Evolutionary conservation across 2,888 invertebrate genomes (phyloP), one percentile per base, ranked within the genome.

Genomic region (Neria commutata): DNA sequence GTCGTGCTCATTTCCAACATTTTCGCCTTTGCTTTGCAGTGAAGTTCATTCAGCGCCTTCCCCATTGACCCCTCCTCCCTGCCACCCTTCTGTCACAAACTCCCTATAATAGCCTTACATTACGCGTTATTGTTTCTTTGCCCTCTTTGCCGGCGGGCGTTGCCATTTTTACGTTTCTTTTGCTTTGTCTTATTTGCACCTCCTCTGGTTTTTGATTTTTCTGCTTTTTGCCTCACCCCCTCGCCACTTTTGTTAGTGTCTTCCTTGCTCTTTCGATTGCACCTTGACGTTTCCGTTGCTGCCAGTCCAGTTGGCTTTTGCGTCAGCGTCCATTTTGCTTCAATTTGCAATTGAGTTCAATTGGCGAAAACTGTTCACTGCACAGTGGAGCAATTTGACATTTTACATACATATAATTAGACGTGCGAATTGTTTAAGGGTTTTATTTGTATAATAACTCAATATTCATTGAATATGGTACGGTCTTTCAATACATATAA

Each of bases 211-310:
- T 11, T 21, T 26, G 24, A 29, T 46, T 33, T 46, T 50, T 56
- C 55, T 17, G 23, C 42, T 52, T 34, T 47, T 56, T 56, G 58
- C 60, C 63, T 60, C 62, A 57, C 37, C 14, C 49, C 26, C 37
- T 46, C 49, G 61, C 64, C 68, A 67, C 64, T 65, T 71, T 67
- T 70, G 71, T 73, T 71, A 2, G 2, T 17, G 19, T 2, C 2
- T n/a, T 42, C 42, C 2, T 45, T 45, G 17, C 40, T 14, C 70
- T 70, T 73, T 72, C 68, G 68, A 73, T 75, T 75, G 72, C 66
- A 72, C 72, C 72, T 74, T 72, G 72, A 21, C 3, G 72, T 73
- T 71, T 74, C 74, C 74, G 74, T 74, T 69, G 67, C 67, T 64
- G n/a, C 64, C 50, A 45, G 46, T 64, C 64, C 72, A 72, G 73